Conservation (phyloP, 2,113 vertebrate genomes). For the Verasper variegatus region DNA sequence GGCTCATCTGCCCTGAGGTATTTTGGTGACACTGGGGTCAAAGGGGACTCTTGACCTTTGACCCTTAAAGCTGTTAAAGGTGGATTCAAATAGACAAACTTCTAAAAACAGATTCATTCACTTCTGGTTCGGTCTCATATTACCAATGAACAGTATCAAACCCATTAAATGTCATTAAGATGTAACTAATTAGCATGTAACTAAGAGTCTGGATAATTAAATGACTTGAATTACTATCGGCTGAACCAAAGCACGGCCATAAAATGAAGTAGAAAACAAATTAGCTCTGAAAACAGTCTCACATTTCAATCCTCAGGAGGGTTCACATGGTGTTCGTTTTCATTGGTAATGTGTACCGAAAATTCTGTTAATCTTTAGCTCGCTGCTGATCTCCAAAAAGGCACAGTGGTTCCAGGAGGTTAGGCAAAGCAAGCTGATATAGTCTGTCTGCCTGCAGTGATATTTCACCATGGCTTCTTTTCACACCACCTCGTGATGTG, state of each 20-base stretch:
- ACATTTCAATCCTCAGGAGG: constrained; percentile 5
- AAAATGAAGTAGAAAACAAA: not conserved
- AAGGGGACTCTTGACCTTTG: constrained; percentile 73
- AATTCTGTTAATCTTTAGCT: constrained; percentile 75
- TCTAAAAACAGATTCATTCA: constrained; percentile 35
- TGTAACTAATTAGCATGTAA: not conserved
- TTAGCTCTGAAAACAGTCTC: constrained; percentile 7
- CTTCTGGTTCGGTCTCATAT: constrained; percentile 7
- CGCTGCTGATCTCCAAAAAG: constrained; percentile 45
- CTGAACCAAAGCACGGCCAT: not conserved
- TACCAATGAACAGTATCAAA: not conserved
- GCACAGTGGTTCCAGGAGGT: constrained; percentile 58
- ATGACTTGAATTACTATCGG: not conserved
- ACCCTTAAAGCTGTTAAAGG: constrained; percentile 67
- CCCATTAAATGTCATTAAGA: not conserved
- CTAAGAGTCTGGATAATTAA: not conserved
- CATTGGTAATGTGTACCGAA: constrained; percentile 53
- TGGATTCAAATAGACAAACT: constrained; percentile 37
- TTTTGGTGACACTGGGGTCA: constrained; percentile 64
- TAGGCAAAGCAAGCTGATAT: constrained; percentile 52
- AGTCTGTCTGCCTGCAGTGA: constrained; percentile 46
- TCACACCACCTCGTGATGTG: constrained; percentile 32
- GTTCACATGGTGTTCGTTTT: not conserved
- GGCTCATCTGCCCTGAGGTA: constrained; percentile 63
- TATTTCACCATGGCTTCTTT: constrained; percentile 50